Base-by-base conservation (phyloP, 2,113 vertebrate genomes). In the Mirounga angustirostris region DNA sequence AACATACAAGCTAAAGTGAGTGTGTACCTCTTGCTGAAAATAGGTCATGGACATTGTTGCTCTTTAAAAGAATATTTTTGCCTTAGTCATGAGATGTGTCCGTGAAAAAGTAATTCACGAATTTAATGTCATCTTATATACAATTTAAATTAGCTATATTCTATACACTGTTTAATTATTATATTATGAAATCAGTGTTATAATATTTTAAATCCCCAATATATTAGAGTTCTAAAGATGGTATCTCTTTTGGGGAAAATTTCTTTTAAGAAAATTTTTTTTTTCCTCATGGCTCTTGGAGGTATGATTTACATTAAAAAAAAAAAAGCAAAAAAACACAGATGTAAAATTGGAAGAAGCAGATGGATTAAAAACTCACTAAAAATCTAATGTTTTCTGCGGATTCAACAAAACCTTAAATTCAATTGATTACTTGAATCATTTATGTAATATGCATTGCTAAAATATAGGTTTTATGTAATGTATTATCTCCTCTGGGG, bases 361-460 rank as follows among this genome's bases (percentile, higher is more conserved):
- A 63, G 80, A 65, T 92, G 46, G 54, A 87, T 91, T 93, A 96
- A 63, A 94, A 97, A 94, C 50, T 80, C 59, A 86, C 22, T 80
- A 26, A 81, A 91, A 95, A 90, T 65, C 16, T 46, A 83, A 84
- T 89, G 67, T 61, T 95, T 86, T 71, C 61, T 95, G 26, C 90
- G 63, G 63, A 95, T 95, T 93, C 18, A 87, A 93, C 65, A 95
- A 91, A 94, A 58, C 24, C 33, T 93, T 71, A 88, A 67, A 46
- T 95, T 89, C 69, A 89, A 43, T 67, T 56, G 58, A 91, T 97
- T 92, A 65, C 30, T 81, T 81, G 33, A 86, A n/a, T 84, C 28
- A 88, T 30, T 95, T 97, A 81, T 97, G 79, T 95, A 71, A 92
- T 80, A 88, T 87, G 22, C 59, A 33, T 63, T 71, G 1, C 19